phyloP scores from a whole-genome alignment of 2,797 vertebrate species.

The Danio jaintianensis region DNA sequence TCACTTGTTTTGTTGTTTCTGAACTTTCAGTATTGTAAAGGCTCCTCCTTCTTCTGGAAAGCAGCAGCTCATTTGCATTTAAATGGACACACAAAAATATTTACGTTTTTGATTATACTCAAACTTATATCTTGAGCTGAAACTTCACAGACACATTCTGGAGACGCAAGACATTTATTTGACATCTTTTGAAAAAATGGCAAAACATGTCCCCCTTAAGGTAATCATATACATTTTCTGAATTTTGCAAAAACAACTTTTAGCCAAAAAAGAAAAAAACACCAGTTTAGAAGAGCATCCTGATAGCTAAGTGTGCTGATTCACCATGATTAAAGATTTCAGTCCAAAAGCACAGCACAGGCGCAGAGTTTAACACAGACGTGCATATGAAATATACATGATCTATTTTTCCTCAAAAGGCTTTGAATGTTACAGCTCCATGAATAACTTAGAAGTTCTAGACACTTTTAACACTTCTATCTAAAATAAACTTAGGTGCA shows the following conservation, averaged over 20 bases:
- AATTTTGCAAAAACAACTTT: neutral
- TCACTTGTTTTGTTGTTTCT: no score
- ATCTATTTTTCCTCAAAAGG: neutral
- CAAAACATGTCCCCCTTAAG: neutral
- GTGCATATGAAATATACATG: slow-evolving; percentile 12
- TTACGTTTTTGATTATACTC: no score
- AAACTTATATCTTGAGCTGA: no score
- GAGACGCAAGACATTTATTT: no score
- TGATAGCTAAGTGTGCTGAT: neutral
- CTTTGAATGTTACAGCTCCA: neutral
- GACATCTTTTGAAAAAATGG: no score
- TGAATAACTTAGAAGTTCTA: slow-evolving; percentile 13
- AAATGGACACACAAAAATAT: no score
- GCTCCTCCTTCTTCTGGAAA: no score
- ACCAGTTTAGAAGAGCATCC: neutral
- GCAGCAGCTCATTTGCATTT: no score
- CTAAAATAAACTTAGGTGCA: neutral
- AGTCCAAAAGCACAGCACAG: neutral
- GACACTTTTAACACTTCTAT: neutral
- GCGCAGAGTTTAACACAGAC: neutral
- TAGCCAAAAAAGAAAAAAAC: neutral
- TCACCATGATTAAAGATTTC: neutral
- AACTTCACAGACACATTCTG: no score
- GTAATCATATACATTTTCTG: slow-evolving; percentile 11
- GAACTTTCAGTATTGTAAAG: no score